These are phyloP conservation scores for Falco biarmicus DNA, from an alignment of 2,797 vertebrate genomes.

Conservation along the genomic window DNA sequence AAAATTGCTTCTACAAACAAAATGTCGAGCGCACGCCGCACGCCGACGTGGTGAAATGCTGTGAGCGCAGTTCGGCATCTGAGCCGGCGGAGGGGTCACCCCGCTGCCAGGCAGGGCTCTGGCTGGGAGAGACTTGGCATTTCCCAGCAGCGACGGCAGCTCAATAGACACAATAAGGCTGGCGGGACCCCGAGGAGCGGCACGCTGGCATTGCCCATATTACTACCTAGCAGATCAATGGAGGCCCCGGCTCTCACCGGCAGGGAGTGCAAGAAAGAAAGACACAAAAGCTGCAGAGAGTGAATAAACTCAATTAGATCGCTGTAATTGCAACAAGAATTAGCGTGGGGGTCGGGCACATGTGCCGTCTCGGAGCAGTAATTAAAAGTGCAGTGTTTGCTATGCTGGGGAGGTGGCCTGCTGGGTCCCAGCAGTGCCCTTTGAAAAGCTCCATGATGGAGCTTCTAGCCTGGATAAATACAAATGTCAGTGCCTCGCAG, in stretches of 20 bases:
- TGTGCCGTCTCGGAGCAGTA: conserved; percentile 44
- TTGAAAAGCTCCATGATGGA: conserved; percentile 64
- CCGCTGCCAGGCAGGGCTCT: background rate
- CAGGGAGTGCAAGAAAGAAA: conserved; percentile 66
- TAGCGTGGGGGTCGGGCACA: conserved; percentile 65
- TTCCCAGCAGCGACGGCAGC: background rate
- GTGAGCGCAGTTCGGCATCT: accelerated
- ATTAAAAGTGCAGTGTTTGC: conserved; percentile 68
- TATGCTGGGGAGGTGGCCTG: conserved; percentile 59
- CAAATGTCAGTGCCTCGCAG: conserved; percentile 65
- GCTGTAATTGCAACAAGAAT: conserved; percentile 71
- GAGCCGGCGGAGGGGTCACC: background rate
- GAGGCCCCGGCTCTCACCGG: conserved; percentile 63
- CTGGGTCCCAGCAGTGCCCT: conserved; percentile 64
- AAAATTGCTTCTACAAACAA: background rate
- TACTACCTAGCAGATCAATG: conserved; percentile 39
- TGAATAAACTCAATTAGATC: conserved; percentile 72
- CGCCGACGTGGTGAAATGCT: accelerated
- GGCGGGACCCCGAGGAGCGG: background rate
- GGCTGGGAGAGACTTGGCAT: background rate
- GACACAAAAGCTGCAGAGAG: conserved; percentile 58
- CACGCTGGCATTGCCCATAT: background rate
- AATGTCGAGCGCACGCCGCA: accelerated
- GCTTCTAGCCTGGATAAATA: conserved; percentile 62
- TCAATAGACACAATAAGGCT: conserved; percentile 14